phyloP scores from a whole-genome alignment of 2,113 vertebrate species.

The Garra rufa region DNA sequence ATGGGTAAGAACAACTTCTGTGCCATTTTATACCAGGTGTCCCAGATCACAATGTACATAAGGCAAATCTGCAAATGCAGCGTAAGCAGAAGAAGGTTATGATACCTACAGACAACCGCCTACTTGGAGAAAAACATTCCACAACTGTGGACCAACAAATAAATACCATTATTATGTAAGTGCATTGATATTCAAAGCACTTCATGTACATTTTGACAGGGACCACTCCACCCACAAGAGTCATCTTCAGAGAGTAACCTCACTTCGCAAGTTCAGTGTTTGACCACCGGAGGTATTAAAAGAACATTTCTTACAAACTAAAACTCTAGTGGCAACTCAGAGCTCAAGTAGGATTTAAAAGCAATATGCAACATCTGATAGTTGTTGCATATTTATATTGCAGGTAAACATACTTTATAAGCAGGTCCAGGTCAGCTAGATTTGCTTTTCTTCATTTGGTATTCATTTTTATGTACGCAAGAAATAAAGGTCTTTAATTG shows the following conservation, averaged over 20 bases:
- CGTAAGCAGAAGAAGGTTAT: background rate
- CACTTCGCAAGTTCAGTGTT: background rate
- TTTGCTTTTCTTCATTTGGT: slow-evolving; percentile 9
- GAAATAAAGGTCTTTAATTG: slow-evolving; percentile 9
- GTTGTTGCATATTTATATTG: slow-evolving; percentile 5
- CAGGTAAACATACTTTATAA: slow-evolving; percentile 12
- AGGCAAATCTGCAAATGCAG: background rate
- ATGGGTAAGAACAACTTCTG: slow-evolving; percentile 78
- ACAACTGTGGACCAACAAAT: background rate
- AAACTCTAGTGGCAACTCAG: background rate
- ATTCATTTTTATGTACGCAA: slow-evolving; percentile 24
- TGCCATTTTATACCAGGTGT: background rate
- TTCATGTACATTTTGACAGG: background rate
- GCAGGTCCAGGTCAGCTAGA: background rate
- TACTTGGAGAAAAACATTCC: background rate
- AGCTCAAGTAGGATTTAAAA: background rate
- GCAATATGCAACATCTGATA: background rate
- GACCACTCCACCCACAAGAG: slow-evolving; percentile 22
- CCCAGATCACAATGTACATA: background rate
- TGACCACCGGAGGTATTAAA: background rate
- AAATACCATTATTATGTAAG: background rate
- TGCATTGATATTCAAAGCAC: background rate
- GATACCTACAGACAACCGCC: background rate
- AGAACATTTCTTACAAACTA: background rate
- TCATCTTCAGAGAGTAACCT: background rate